phyloP scores from a whole-genome alignment of 2,888 invertebrate species.

The Koerneria pararmatus region DNA sequence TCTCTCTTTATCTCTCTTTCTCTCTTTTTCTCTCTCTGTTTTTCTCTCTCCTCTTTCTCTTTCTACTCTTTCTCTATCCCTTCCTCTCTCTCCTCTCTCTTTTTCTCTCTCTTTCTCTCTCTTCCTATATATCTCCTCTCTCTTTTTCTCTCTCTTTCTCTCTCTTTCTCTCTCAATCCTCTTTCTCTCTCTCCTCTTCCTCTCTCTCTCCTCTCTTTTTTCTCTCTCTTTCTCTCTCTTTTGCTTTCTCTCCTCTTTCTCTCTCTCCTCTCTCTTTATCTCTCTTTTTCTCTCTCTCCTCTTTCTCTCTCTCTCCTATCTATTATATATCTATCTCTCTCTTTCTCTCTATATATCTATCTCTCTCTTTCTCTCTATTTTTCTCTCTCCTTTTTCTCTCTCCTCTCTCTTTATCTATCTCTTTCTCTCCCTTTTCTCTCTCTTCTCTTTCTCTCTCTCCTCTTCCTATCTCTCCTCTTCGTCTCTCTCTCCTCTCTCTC shows the following conservation, averaged over 20 bases:
- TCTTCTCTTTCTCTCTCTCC: conserved; percentile 8
- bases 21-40: background rate
- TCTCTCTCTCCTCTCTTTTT: conserved; percentile 15
- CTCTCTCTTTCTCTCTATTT: background rate
- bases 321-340: too few relatives aligned
- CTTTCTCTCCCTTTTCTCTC: conserved; percentile 1
- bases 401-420: background rate
- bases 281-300: too few relatives aligned
- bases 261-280: conserved; percentile 9
- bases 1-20: conserved; percentile 6
- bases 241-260: conserved; percentile 19
- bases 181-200: conserved; percentile 9
- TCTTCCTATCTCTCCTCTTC: conserved; percentile 2
- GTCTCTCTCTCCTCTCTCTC: conserved; percentile 23
- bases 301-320: too few relatives aligned
- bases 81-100: background rate
- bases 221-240: conserved; percentile 19
- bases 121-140: conserved; percentile 4
- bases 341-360: background rate
- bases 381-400: too few relatives aligned
- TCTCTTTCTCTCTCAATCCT: too few relatives aligned
- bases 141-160: background rate
- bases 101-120: conserved; percentile 21
- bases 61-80: background rate
- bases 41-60: conserved; percentile 11